Percentiles rank a stretch among this genome's conserved stretches.
These are phyloP conservation scores for Gobius niger DNA, from an alignment of 2,113 vertebrate genomes.

Conservation along the genomic window DNA sequence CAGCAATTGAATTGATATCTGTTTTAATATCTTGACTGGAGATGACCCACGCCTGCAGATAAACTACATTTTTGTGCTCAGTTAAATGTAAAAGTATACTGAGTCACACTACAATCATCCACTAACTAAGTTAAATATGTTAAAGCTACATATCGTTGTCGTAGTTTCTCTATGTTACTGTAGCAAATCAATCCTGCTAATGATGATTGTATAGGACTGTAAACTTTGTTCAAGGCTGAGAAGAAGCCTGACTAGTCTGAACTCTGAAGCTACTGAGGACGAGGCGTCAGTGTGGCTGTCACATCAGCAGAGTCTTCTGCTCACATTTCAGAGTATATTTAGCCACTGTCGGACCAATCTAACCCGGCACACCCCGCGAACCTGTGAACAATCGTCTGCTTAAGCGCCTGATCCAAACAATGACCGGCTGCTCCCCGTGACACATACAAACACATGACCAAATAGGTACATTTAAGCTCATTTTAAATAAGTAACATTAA, in stretches of 20 bases:
- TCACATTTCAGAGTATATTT: conserved; percentile 77
- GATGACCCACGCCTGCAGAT: background rate
- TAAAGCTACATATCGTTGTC: no score
- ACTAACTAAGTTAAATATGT: no score
- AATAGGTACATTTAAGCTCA: no score
- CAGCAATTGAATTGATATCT: background rate
- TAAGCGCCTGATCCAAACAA: conserved; percentile 25
- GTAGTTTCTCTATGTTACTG: no score
- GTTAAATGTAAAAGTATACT: no score
- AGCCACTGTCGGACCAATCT: conserved; percentile 51
- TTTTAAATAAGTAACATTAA: no score
- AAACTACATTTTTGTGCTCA: background rate
- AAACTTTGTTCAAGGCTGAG: background rate
- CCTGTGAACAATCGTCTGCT: conserved; percentile 14
- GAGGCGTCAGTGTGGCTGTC: conserved; percentile 59
- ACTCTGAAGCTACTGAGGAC: background rate
- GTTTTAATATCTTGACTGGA: background rate
- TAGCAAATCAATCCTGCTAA: background rate
- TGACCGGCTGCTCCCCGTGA: background rate
- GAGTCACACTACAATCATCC: no score
- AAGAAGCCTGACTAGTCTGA: background rate
- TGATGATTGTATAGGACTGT: background rate
- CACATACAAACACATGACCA: no score
- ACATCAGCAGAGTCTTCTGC: conserved; percentile 59
- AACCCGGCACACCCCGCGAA: conserved; percentile 25